Percentiles rank a stretch among this genome's conserved stretches.
These are phyloP conservation scores for Rhagium mordax DNA, from an alignment of 2,888 invertebrate species.

Conservation along the genomic window DNA sequence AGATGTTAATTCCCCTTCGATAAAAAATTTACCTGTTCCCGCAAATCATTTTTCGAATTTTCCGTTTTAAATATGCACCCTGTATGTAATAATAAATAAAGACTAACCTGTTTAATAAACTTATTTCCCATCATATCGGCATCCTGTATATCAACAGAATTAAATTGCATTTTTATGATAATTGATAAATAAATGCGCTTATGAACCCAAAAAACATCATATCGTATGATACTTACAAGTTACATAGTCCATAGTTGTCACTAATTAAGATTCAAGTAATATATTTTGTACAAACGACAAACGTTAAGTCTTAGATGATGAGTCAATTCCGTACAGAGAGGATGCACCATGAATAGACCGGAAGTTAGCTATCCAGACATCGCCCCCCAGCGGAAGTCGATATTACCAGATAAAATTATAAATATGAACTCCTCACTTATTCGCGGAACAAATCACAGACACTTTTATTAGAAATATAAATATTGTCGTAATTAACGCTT, in stretches of 20 bases:
- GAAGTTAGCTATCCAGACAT: conserved; percentile 64
- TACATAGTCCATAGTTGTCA: background rate
- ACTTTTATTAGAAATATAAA: conserved; percentile 3
- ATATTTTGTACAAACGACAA: conserved; percentile 11
- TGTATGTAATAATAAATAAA: too few species aligned
- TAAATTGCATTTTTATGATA: background rate
- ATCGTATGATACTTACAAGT: background rate
- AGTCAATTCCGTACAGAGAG: conserved; percentile 42
- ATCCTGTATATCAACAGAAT: background rate
- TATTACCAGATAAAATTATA: conserved; percentile 52
- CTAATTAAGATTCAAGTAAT: conserved; percentile 16
- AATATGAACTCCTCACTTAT: conserved; percentile 42
- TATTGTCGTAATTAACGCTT: background rate
- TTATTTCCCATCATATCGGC: background rate
- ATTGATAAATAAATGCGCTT: background rate
- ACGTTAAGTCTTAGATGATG: conserved; percentile 21
- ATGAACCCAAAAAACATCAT: background rate
- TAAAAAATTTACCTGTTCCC: too few species aligned
- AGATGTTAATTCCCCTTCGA: too few species aligned
- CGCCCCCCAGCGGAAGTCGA: conserved; percentile 60
- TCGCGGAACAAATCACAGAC: conserved; percentile 7
- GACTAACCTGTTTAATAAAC: too few species aligned
- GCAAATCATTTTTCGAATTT: too few species aligned
- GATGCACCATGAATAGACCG: conserved; percentile 64
- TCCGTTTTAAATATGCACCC: too few species aligned